Evolutionary conservation across 2,888 invertebrate genomes (phyloP).

Genomic region (Dilophus febrilis): DNA sequence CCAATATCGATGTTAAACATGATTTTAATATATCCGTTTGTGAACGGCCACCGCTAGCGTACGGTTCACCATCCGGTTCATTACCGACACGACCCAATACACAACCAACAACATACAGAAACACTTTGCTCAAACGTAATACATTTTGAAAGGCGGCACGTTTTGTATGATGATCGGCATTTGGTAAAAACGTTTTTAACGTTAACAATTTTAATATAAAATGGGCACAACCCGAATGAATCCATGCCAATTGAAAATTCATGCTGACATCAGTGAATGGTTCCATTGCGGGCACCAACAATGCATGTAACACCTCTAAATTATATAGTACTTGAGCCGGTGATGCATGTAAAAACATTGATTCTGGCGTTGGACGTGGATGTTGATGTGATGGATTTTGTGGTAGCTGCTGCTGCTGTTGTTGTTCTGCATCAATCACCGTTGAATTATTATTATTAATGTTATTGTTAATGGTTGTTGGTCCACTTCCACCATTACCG

Average conservation of each 20-base stretch:
- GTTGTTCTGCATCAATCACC: not conserved
- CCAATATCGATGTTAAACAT: slow-evolving; percentile 60
- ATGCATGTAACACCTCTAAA: slow-evolving; percentile 68
- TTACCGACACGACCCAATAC: slow-evolving; percentile 46
- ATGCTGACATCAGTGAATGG: slow-evolving; percentile 51
- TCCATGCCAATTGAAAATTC: slow-evolving; percentile 40
- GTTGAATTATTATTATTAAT: slow-evolving; percentile 2
- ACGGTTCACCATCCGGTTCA: slow-evolving; percentile 30
- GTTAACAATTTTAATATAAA: slow-evolving; percentile 63
- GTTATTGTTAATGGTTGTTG: slow-evolving; percentile 7
- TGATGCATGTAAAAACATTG: slow-evolving; percentile 49
- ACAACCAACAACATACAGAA: slow-evolving; percentile 73
- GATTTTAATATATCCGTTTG: slow-evolving; percentile 53
- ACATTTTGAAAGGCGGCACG: slow-evolving; percentile 74
- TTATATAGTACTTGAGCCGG: slow-evolving; percentile 61
- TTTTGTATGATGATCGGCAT: slow-evolving; percentile 58
- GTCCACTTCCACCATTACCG: too few relatives aligned
- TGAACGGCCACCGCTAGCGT: slow-evolving; percentile 26
- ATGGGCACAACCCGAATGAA: slow-evolving; percentile 40
- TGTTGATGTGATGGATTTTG: slow-evolving; percentile 26
- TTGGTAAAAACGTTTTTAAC: slow-evolving; percentile 68
- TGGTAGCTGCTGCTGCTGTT: slow-evolving; percentile 24
- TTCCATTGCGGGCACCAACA: slow-evolving; percentile 81
- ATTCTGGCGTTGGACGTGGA: slow-evolving; percentile 33
- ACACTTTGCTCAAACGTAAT: slow-evolving; percentile 73